Evolutionary conservation across 2,113 vertebrate genomes (phyloP), one percentile per base, ranked within the genome.

Genomic region (Triplophysa rosa): DNA sequence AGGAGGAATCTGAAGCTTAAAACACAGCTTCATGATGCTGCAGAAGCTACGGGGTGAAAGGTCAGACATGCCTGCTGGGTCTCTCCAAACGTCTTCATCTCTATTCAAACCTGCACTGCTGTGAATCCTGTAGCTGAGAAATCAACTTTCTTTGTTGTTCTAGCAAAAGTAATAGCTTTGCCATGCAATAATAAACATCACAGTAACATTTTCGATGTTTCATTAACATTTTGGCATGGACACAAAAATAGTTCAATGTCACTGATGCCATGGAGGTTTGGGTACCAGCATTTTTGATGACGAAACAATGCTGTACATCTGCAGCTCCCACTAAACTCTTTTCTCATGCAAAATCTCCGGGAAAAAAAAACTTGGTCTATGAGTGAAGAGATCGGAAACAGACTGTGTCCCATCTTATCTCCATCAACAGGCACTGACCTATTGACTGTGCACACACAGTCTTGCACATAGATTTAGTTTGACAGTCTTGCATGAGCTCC

Each of bases 331-430:
- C 7, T 12, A n/a, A 54, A 12, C 13, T 16, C 10, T 26, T 52
- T 33, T 23, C 49, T 68, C 26, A 12, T 49, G 49, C 23, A 68
- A 24, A 6, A 26, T 68, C 23, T 49, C 45, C n/a, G n/a, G n/a
- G n/a, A 68, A 23, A 37, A 52, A 56, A n/a, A 56, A 19, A 8
- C 6, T 16, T 14, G 23, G 56, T 23, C 16, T 68, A 21, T 3
- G 23, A 59, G 37, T 24, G 64, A 58, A 68, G 4, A 21, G 21
- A 59, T 52, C 26, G 64, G 4, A 21, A 69, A 67, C 26, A 79
- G 17, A 79, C 26, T 47, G 65, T 40, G 16, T 17, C 21, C 56
- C 12, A 11, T 49, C 56, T 70, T 79, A 62, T 79, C 77, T 62
- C 7, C 14, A 47, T 63, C 19, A 71, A 37, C 67, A 79, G 29